phyloP scores from a whole-genome alignment of 2,888 invertebrate species.

The Acanthococcus lagerstroemiae region DNA sequence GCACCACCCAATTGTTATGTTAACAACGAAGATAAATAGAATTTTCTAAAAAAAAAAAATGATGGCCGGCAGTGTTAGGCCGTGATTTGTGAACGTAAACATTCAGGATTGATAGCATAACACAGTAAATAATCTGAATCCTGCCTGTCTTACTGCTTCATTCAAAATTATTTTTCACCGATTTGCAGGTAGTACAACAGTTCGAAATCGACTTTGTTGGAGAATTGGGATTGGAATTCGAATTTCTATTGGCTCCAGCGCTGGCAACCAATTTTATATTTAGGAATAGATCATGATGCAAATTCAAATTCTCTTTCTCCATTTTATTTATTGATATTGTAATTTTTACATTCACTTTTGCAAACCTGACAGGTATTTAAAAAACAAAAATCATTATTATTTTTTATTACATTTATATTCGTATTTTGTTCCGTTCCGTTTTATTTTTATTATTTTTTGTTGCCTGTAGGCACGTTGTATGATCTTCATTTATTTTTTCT shows the following conservation, averaged over 20 bases:
- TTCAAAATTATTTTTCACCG: too few species aligned
- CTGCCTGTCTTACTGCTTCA: too few species aligned
- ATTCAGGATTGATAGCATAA: too few species aligned
- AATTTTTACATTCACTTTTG: slow-evolving; percentile 2
- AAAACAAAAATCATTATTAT: neutral
- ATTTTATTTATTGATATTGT: neutral
- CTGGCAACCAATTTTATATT: slow-evolving; percentile 20
- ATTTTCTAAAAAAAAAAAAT: too few species aligned
- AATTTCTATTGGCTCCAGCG: slow-evolving; percentile 64
- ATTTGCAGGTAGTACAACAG: slow-evolving; percentile 54
- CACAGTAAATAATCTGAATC: too few species aligned
- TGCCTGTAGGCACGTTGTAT: too few species aligned
- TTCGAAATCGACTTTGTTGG: slow-evolving; percentile 60
- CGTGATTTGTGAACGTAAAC: too few species aligned
- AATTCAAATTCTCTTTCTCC: neutral
- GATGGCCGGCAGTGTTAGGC: too few species aligned
- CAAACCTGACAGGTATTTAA: slow-evolving; percentile 20
- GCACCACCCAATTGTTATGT: too few species aligned
- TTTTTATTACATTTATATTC: slow-evolving; percentile 9
- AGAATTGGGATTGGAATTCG: slow-evolving; percentile 64
- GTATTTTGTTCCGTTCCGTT: neutral
- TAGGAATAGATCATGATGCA: slow-evolving; percentile 21
- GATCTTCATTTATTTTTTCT: too few species aligned
- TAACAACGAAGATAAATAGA: too few species aligned
- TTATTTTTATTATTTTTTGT: neutral